Evolutionary conservation across 2,797 vertebrate genomes (phyloP).

Genomic region (Characodon lateralis): DNA sequence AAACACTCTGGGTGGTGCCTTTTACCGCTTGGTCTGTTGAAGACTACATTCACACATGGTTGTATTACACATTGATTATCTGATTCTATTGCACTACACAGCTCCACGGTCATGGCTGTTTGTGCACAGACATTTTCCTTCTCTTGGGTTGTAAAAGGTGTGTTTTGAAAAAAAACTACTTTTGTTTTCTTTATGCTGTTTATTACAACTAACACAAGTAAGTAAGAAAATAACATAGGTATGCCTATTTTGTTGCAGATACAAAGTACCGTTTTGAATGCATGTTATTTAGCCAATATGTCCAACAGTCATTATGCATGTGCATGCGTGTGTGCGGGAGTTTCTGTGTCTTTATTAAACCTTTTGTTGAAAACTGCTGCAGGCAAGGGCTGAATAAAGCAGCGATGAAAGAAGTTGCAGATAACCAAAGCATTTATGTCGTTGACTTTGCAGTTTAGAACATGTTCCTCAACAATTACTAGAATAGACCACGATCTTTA

Average conservation of each 20-base stretch:
- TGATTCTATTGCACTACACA: background rate
- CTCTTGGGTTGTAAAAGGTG: background rate
- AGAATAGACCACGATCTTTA: background rate
- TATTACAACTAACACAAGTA: background rate
- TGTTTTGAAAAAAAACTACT: background rate
- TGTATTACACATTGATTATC: background rate
- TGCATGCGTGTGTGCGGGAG: background rate
- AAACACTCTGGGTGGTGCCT: background rate
- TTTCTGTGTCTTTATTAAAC: background rate
- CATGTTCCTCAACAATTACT: background rate
- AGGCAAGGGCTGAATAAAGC: background rate
- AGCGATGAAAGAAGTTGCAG: background rate
- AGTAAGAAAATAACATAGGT: background rate
- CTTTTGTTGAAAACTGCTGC: constrained; percentile 1
- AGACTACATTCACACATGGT: background rate
- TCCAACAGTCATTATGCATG: background rate
- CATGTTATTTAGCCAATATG: background rate
- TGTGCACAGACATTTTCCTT: background rate
- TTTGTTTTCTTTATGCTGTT: background rate
- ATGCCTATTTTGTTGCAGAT: background rate
- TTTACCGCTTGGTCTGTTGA: background rate
- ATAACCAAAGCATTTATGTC: background rate
- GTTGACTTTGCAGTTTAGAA: background rate
- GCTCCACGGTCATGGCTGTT: background rate
- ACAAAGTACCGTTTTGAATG: background rate